Evolutionary conservation across 35 echinoderm and acorn worm species (phyloP), one percentile per base, ranked within the genome.

Genomic region (Heliocidaris tuberculata): DNA sequence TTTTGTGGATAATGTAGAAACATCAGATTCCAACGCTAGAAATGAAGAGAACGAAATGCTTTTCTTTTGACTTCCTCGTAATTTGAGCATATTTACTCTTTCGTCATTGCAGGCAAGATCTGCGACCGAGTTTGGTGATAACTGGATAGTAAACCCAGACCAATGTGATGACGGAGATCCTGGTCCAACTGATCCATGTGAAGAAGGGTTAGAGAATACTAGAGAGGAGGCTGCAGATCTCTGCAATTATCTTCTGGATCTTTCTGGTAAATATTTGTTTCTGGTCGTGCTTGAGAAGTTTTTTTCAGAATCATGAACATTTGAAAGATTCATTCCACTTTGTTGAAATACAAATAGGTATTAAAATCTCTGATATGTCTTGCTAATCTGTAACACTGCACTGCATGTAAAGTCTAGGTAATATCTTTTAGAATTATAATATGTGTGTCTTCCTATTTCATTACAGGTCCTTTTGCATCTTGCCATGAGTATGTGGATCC

Each of bases 391-490:
- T 42, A 3, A 42, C n/a, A 42, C 35, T 42, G 35, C 35, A 42
- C 35, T 42, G 35, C 35, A 42, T 1, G 3, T 42, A 42, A 42
- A 42, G 35, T 42, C 35, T 42, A 42, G 35, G 35, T 3, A 42
- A 42, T 3, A 42, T 42, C 35, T 42, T 42, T 42, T 42, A 0
- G 35, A 42, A 42, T 42, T 42, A 42, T 42, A 42, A 42, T 42
- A 42, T 42, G 35, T 42, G 35, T 42, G 35, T 42, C 1, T 42
- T 92, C 30, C 42, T 59, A 9, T 29, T 50, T 91, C 92, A 91
- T 11, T 93, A 6, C 56, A 97, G 98, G 98, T 47, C 96, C 98
- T 92, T 97, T 99, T 93, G 85, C 86, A 32, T 24, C 60, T 31
- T 97, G 98, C 59, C 94, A 97, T 90, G 85, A 88, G 17, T 86